Evolutionary conservation across 2,113 vertebrate species (phyloP).

Genomic region (Xiphophorus hellerii): DNA sequence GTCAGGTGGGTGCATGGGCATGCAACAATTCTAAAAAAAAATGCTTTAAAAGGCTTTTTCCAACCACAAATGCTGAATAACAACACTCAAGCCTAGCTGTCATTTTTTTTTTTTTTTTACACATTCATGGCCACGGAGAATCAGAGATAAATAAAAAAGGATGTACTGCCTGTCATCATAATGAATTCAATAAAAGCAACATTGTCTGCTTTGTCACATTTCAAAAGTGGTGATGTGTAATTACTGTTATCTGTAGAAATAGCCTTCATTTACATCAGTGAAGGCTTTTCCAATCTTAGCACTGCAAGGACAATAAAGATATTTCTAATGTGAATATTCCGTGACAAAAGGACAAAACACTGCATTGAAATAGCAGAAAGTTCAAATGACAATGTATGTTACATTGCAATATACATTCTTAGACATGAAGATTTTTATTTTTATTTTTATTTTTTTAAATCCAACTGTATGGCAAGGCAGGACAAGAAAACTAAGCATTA

Average conservation of each 20-base stretch:
- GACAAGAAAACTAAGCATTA: too few species aligned
- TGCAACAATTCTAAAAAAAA: conserved; percentile 2
- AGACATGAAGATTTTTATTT: too few species aligned
- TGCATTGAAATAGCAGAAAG: conserved; percentile 1
- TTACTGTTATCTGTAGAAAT: conserved; percentile 79
- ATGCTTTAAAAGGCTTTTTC: neutral
- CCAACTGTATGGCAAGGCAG: neutral
- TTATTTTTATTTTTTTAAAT: neutral
- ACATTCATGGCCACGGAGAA: conserved; percentile 60
- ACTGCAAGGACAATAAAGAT: conserved; percentile 33
- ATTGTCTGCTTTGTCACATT: conserved; percentile 79
- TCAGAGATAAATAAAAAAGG: conserved; percentile 66
- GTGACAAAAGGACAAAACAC: conserved; percentile 18
- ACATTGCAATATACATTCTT: neutral
- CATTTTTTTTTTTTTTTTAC: conserved; percentile 45
- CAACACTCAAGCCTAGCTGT: conserved; percentile 49
- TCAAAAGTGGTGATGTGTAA: conserved; percentile 76
- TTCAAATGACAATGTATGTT: neutral
- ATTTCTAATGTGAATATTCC: conserved; percentile 34
- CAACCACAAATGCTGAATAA: conserved; percentile 31
- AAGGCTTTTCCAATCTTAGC: conserved; percentile 48
- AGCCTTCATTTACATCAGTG: conserved; percentile 70
- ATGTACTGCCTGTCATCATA: conserved; percentile 70
- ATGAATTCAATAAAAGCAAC: conserved; percentile 79
- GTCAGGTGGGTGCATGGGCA: conserved; percentile 38